Percentiles rank a stretch among this genome's conserved stretches.
These are phyloP conservation scores for Alcedo atthis DNA, from an alignment of 2,797 vertebrate genomes.

Conservation along the genomic window DNA sequence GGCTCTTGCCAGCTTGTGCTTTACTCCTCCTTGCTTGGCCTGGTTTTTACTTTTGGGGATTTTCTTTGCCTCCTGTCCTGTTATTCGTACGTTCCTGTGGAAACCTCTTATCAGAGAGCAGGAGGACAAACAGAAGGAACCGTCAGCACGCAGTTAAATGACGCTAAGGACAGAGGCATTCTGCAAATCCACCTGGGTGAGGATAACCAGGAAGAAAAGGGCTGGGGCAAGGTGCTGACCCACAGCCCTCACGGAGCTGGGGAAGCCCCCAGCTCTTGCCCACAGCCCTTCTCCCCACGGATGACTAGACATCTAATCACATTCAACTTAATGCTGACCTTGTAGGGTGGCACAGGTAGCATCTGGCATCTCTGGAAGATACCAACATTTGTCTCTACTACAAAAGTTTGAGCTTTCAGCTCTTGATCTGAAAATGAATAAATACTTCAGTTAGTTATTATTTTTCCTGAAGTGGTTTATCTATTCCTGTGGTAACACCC, in stretches of 20 bases:
- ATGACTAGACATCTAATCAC: not conserved
- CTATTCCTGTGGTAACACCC: conserved; percentile 25
- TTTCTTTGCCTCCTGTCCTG: conserved; percentile 31
- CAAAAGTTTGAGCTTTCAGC: not conserved
- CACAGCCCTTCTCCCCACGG: fast-evolving
- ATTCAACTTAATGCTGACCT: not conserved
- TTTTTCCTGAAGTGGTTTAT: conserved; percentile 39
- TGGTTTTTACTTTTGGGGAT: conserved; percentile 27
- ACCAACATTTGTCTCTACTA: not conserved
- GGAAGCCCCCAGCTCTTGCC: not conserved
- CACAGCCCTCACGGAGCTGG: not conserved
- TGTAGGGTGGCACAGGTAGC: not conserved
- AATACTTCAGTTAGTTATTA: not conserved
- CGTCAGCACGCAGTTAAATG: fast-evolving
- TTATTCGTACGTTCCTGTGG: not conserved
- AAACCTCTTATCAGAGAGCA: not conserved
- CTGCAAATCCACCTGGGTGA: not conserved
- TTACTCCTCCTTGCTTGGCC: conserved; percentile 7
- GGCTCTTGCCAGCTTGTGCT: conserved; percentile 40
- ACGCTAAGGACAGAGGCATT: not conserved
- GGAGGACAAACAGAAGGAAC: conserved; percentile 3
- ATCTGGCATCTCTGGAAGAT: not conserved
- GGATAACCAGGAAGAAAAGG: not conserved
- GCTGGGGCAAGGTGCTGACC: not conserved
- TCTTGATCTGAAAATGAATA: conserved; percentile 19